Evolutionary conservation across 2,797 vertebrate species (phyloP), one percentile per base, ranked within the genome.

Genomic region (Hafferia zeledoni): DNA sequence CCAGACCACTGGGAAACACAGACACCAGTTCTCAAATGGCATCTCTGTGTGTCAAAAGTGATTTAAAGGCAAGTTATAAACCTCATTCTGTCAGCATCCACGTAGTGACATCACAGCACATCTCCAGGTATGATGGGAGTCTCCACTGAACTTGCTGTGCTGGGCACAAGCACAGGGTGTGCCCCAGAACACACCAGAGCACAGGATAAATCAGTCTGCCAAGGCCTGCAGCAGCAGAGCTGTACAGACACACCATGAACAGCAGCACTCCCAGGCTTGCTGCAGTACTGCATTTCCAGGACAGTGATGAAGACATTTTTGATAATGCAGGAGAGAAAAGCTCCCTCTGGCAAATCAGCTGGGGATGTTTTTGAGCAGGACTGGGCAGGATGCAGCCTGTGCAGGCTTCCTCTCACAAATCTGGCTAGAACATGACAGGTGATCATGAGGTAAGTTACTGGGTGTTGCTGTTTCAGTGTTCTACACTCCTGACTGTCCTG

Each of bases 191-290:
- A 35, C 59, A 53, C 24, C 39, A 46, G 27, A 39, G 5, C 70
- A 56, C 12, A 11, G 33, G 12, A 22, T 12, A 60, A 61, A 46
- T 8, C 28, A 1, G 4, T 4, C 3, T 0, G 4, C 55, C 24
- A 5, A 71, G 35, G 8, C 17, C 49, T 64, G 55, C 57, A 49
- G 55, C 57, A 49, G 63, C 35, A 75, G 41, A 63, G 33, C 53
- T 52, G 33, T 17, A 39, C 2, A 28, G 68, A n/a, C 50, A 50
- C 4, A 1, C 15, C 20, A 1, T 2, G 3, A 46, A 10, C 56
- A 83, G 50, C 39, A 23, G 28, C 2, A 24, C 12, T 5, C 18
- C 22, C 22, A 76, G 55, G 63, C 41, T 75, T 52, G 44, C 70
- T 89, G 55, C 57, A 35, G 43, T n/a, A 17, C 20, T 50, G 17